These are phyloP conservation scores for Busseola fusca DNA, from an alignment of 2,888 invertebrate genomes.

Conservation along the genomic window DNA sequence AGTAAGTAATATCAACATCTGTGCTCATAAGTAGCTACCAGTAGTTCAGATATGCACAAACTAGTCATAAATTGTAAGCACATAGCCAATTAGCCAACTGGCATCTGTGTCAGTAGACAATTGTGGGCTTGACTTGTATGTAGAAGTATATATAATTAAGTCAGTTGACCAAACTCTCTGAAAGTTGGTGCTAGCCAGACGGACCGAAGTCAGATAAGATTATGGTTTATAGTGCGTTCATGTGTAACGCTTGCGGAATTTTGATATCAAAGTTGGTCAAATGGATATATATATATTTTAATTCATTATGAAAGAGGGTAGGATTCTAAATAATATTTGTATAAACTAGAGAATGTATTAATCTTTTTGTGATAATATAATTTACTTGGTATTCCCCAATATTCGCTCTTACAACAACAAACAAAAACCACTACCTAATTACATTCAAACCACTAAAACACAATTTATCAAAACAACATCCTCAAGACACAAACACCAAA, in stretches of 20 bases:
- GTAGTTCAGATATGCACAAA: slow-evolving; percentile 49
- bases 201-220: slow-evolving; percentile 20
- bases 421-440: slow-evolving; percentile 27
- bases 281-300: too few species aligned
- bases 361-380: neutral
- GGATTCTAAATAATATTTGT: neutral
- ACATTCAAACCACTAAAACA: slow-evolving; percentile 29
- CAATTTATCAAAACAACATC: slow-evolving; percentile 52
- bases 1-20: slow-evolving; percentile 53
- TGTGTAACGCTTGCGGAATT: slow-evolving; percentile 15
- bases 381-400: neutral
- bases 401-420: slow-evolving; percentile 5
- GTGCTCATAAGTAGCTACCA: slow-evolving; percentile 44
- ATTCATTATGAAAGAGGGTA: neutral
- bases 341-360: neutral
- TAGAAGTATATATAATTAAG: slow-evolving; percentile 10
- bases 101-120: slow-evolving; percentile 57
- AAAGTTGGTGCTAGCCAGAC: slow-evolving; percentile 36
- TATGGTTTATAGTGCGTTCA: slow-evolving; percentile 26
- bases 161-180: slow-evolving; percentile 42
- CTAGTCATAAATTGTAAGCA: slow-evolving; percentile 56
- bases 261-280: neutral
- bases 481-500: slow-evolving; percentile 49
- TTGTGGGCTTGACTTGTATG: slow-evolving; percentile 40
- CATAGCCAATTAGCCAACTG: slow-evolving; percentile 63